Evolutionary conservation across 2,888 invertebrate species (phyloP).

Genomic region (Catocala sponsa): DNA sequence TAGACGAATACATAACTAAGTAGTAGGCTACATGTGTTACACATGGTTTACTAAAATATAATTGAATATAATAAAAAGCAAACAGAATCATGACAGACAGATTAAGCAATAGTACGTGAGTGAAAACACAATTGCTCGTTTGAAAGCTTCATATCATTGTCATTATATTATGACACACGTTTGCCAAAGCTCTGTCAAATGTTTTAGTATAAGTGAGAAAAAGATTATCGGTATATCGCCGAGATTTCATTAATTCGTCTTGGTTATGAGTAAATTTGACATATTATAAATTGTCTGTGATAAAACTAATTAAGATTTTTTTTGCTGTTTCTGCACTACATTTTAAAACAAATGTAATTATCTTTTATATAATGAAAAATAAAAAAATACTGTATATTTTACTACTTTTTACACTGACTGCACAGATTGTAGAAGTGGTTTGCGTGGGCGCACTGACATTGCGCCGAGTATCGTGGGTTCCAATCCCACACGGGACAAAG

Average conservation of each 20-base stretch:
- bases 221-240: constrained; percentile 39
- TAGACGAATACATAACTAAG: constrained; percentile 9
- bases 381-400: no score
- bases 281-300: constrained; percentile 5
- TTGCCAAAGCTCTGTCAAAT: constrained; percentile 55
- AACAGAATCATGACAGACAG: constrained; percentile 52
- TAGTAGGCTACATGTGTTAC: constrained; percentile 7
- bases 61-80: constrained; percentile 37
- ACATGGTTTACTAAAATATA: constrained; percentile 23
- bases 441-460: no score
- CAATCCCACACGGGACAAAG: no score
- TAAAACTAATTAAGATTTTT: no score
- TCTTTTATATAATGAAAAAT: no score
- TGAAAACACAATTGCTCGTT: constrained; percentile 73
- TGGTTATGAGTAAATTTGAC: not conserved
- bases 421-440: no score
- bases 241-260: constrained; percentile 12
- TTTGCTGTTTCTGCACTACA: no score
- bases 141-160: constrained; percentile 62
- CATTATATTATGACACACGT: constrained; percentile 60
- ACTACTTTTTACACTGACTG: no score
- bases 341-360: no score
- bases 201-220: constrained; percentile 41
- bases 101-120: constrained; percentile 71
- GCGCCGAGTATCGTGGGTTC: no score